Evolutionary conservation across 2,113 vertebrate genomes (phyloP).

Genomic region (Menidia beryllina): DNA sequence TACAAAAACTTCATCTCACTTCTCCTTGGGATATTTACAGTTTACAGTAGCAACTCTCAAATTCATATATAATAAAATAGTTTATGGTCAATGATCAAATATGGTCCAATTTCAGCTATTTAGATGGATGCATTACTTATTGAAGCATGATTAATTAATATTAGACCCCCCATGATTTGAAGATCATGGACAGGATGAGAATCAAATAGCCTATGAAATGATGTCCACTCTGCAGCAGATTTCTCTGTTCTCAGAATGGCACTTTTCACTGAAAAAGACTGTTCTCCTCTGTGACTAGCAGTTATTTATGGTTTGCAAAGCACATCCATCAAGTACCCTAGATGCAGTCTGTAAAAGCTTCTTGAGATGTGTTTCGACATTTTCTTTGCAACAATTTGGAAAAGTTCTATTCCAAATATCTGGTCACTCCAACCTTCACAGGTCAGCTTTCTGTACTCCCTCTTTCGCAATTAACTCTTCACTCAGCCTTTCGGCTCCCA

Average conservation of each 20-base stretch:
- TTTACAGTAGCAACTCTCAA: neutral
- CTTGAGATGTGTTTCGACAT: neutral
- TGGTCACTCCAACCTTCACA: neutral
- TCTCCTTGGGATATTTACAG: neutral
- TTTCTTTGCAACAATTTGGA: neutral
- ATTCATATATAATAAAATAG: neutral
- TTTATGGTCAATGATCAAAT: neutral
- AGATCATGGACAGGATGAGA: neutral
- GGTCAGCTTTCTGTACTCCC: neutral
- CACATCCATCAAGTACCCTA: too few relatives aligned
- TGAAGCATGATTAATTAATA: neutral
- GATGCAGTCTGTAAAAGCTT: neutral
- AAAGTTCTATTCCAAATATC: neutral
- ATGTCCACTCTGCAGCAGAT: too few relatives aligned
- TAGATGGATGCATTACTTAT: neutral
- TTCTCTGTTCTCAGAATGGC: neutral
- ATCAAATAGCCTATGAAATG: too few relatives aligned
- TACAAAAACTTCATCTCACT: conserved; percentile 30
- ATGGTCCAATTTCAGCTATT: neutral
- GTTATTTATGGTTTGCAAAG: neutral
- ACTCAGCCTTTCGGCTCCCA: neutral
- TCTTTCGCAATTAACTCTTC: neutral
- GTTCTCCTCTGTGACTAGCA: neutral
- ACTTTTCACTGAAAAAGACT: neutral
- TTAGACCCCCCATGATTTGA: neutral